Conservation (phyloP, 2,888 invertebrate species). For the Dasypogon diadema region DNA sequence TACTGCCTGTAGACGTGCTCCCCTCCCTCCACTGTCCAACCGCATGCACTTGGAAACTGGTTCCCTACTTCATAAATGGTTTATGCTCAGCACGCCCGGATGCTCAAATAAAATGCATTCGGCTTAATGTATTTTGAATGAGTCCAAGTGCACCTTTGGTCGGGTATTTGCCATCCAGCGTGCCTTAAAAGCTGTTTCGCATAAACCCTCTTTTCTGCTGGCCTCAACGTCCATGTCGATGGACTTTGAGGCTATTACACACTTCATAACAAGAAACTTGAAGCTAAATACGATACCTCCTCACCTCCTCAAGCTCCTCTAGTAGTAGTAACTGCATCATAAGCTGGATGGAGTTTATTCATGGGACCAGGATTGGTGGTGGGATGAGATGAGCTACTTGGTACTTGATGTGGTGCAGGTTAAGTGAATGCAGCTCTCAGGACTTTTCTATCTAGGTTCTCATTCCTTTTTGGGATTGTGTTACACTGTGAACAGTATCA, state of each 20-base stretch:
- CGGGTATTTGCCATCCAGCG: not conserved
- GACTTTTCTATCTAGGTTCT: constrained; percentile 11
- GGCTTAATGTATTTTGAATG: constrained; percentile 45
- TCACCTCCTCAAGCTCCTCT: not conserved
- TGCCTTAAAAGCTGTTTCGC: too few relatives aligned
- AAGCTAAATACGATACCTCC: not conserved
- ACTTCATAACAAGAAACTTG: constrained; percentile 35
- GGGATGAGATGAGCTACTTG: not conserved
- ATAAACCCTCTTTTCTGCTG: not conserved
- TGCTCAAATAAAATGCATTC: constrained; percentile 32
- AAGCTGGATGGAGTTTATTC: not conserved
- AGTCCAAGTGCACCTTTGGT: constrained; percentile 37
- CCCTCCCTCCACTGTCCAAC: constrained; percentile 1
- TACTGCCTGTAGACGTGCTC: not conserved
- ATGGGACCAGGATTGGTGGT: not conserved
- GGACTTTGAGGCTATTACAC: constrained; percentile 30
- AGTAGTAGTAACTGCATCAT: not conserved
- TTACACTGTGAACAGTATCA: constrained; percentile 6
- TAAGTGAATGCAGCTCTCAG: constrained; percentile 19
- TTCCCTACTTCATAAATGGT: constrained; percentile 22
- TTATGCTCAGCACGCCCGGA: not conserved
- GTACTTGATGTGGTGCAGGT: constrained; percentile 32
- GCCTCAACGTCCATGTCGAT: not conserved
- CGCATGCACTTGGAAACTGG: constrained; percentile 16
- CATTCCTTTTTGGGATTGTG: constrained; percentile 6